Conservation (phyloP, 2,888 invertebrate genomes). For the Leptopilina syphax region DNA sequence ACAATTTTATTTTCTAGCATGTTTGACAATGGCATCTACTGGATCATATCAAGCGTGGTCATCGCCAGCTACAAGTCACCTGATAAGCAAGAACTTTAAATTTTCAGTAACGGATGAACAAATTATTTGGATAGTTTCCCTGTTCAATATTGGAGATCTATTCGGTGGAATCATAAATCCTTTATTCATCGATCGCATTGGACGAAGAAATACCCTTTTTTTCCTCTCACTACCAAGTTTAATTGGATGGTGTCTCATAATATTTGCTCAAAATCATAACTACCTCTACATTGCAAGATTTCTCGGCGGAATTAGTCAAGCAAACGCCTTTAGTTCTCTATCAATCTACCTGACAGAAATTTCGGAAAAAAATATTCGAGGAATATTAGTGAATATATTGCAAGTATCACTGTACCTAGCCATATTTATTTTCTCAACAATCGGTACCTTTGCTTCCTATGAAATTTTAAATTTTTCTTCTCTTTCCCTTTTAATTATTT, state of each 20-base stretch:
- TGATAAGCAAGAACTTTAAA: slow-evolving; percentile 59
- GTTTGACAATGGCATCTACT: slow-evolving; percentile 66
- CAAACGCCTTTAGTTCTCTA: slow-evolving; percentile 76
- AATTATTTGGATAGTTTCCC: slow-evolving; percentile 69
- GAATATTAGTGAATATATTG: slow-evolving; percentile 76
- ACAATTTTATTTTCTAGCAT: slow-evolving; percentile 56
- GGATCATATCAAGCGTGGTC: slow-evolving; percentile 69
- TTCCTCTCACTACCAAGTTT: slow-evolving; percentile 66
- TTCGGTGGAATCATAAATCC: slow-evolving; percentile 67
- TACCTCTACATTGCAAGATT: slow-evolving; percentile 75
- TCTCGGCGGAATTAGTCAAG: slow-evolving; percentile 76
- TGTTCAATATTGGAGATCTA: slow-evolving; percentile 67
- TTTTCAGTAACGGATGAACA: slow-evolving; percentile 64
- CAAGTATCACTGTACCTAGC: background rate
- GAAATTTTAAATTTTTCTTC: slow-evolving; percentile 77
- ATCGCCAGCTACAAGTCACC: slow-evolving; percentile 67
- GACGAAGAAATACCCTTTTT: slow-evolving; percentile 66
- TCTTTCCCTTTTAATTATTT: slow-evolving; percentile 79
- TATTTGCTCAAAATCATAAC: slow-evolving; percentile 60
- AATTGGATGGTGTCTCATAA: slow-evolving; percentile 67
- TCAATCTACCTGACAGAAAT: slow-evolving; percentile 82
- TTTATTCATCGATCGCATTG: slow-evolving; percentile 66
- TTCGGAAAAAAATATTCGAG: slow-evolving; percentile 79
- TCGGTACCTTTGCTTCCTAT: slow-evolving; percentile 78
- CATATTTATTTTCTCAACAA: slow-evolving; percentile 56